Evolutionary conservation across 2,797 vertebrate genomes (phyloP).

Genomic region (Lates japonicus): DNA sequence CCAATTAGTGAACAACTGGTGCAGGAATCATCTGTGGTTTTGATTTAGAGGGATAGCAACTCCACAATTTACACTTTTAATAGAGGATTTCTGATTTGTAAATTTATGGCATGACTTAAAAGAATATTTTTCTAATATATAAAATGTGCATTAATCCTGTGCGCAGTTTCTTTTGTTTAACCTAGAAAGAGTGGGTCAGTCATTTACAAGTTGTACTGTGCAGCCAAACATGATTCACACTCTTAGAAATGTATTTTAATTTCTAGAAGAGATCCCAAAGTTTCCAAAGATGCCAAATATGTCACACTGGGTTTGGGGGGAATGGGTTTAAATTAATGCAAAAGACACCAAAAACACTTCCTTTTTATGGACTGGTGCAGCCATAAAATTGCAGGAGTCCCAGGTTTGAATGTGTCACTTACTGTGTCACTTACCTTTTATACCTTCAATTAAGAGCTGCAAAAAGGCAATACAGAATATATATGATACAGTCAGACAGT

Average conservation of each 20-base stretch:
- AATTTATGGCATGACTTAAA: neutral
- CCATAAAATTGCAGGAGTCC: neutral
- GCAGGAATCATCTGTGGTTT: constrained; percentile 14
- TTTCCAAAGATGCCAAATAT: constrained; percentile 2
- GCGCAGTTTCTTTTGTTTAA: neutral
- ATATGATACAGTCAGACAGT: neutral
- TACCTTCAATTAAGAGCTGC: neutral
- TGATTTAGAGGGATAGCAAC: neutral
- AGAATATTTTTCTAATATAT: neutral
- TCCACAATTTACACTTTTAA: neutral
- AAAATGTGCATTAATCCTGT: neutral
- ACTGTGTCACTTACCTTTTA: neutral
- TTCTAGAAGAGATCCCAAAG: neutral
- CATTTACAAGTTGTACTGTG: constrained; percentile 1
- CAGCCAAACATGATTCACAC: neutral
- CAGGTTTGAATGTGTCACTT: neutral
- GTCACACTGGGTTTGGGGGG: neutral
- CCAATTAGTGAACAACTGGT: constrained; percentile 24
- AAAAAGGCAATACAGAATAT: neutral
- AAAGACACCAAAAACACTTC: neutral
- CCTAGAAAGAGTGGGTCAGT: neutral
- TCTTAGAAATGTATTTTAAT: neutral
- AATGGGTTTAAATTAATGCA: neutral
- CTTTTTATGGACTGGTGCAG: neutral
- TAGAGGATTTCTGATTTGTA: neutral